These are phyloP conservation scores for Arvicanthis niloticus DNA, from an alignment of 2,113 vertebrate species.

Conservation along the genomic window DNA sequence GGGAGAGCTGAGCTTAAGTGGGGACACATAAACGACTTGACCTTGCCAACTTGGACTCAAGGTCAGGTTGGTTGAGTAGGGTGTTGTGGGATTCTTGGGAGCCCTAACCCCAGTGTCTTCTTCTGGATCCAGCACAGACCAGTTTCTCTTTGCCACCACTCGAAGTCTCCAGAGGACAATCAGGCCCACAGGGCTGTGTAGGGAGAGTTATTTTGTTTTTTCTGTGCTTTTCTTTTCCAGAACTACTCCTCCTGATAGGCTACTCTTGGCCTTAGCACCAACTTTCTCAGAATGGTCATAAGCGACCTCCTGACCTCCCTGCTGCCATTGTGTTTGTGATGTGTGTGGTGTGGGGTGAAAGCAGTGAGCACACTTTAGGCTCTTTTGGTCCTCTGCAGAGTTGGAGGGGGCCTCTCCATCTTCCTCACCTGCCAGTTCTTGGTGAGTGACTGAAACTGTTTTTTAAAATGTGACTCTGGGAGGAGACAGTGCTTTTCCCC, in stretches of 20 bases:
- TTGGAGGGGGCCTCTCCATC: neutral
- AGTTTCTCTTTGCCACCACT: conserved; percentile 49
- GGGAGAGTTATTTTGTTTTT: conserved; percentile 40
- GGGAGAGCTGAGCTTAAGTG: conserved; percentile 15
- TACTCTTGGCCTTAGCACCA: conserved; percentile 51
- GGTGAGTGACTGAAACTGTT: conserved; percentile 61
- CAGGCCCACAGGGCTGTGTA: neutral
- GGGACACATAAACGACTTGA: conserved; percentile 49
- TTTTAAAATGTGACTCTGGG: conserved; percentile 69
- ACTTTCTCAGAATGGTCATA: conserved; percentile 69
- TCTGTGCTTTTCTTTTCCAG: conserved; percentile 45
- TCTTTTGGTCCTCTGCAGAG: conserved; percentile 13
- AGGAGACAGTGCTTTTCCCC: conserved; percentile 67
- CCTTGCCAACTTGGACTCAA: conserved; percentile 73
- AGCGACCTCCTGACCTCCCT: conserved; percentile 25
- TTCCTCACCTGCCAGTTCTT: conserved; percentile 27
- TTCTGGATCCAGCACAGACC: neutral
- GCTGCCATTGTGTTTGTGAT: neutral
- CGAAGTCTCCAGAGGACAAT: conserved; percentile 31
- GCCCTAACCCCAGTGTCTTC: neutral
- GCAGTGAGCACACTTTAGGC: neutral
- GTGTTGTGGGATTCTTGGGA: conserved; percentile 34
- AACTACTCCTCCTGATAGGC: conserved; percentile 28
- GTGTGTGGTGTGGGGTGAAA: neutral
- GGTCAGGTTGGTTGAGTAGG: conserved; percentile 46